A percentile compares a stretch with the other conserved stretches of the same genome.
Evolutionary conservation across 2,113 vertebrate species (phyloP).

Genomic region (Columbina picui): DNA sequence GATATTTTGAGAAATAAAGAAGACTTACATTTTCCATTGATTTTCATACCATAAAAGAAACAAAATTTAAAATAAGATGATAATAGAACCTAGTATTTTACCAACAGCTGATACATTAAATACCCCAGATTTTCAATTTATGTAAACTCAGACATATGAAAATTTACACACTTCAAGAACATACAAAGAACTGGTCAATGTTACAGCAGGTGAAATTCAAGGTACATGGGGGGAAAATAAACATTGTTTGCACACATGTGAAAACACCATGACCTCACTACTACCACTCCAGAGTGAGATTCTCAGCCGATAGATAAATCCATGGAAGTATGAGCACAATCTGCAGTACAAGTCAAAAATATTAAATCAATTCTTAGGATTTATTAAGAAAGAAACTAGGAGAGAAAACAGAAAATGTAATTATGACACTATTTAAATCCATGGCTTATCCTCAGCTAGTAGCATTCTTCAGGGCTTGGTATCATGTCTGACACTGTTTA

Average conservation of each 20-base stretch:
- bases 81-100: neutral
- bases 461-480: neutral
- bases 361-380: neutral
- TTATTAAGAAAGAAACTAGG: neutral
- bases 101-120: neutral
- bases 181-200: neutral
- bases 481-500: neutral
- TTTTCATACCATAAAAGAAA: neutral
- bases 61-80: neutral
- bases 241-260: neutral
- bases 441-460: neutral
- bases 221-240: neutral
- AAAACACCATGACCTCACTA: neutral
- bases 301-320: neutral
- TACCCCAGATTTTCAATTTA: neutral
- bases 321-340: neutral
- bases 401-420: neutral
- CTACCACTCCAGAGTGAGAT: rapidly evolving
- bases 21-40: neutral
- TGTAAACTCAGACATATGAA: neutral
- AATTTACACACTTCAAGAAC: neutral
- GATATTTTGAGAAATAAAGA: neutral
- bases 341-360: neutral
- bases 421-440: neutral
- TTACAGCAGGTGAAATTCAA: neutral